Base-by-base conservation (phyloP, 2,888 invertebrate genomes). In the Ennomos fuscantarius region DNA sequence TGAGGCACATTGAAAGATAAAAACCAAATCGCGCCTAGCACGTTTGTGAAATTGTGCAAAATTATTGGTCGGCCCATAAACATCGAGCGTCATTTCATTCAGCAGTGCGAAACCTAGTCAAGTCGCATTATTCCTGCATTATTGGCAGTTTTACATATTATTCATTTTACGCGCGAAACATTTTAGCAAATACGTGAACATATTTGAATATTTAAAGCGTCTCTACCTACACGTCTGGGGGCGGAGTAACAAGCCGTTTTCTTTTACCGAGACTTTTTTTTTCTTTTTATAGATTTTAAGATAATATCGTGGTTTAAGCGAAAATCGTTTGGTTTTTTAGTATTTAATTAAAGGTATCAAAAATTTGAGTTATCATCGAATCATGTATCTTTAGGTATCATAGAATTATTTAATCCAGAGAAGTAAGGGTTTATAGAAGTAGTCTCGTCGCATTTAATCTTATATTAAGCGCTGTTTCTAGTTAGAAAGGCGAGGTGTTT, bases 381-480 rank as follows among this genome's bases (percentile, higher is more conserved):
- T 68, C 68, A 68, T 68, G 63, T 60, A 63, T 63, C 35, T 56
- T 55, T 63, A 65, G 66, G 63, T 53, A 47, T 65, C 57, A 50
- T 53, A 41, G 43, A 50, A 42, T 53, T 50, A 49, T 58, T 54
- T 50, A 51, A 58, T 55, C 48, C 43, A 54, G 45, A 43, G 49
- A 57, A 53, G 55, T 64, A 62, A 55, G 50, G 61, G 65, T 62
- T 63, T 64, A 62, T 65, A 63, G 62, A 59, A 60, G 53, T 62
- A 62, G 60, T 68, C 65, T 68, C 68, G 68, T 68, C 68, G 68
- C 68, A 68, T 68, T 62, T 55, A 62, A 48, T 51, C 53, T 15
- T 49, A 49, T 12, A 5, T 33, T 51, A 55, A 50, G 43, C 37
- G 50, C 46, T 46, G 46, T 44, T 39, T 49, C 8, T 45, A 24